Percentiles rank a stretch among this genome's conserved stretches.
Evolutionary conservation across 2,888 invertebrate species (phyloP).

Genomic region (Achlya flavicornis): DNA sequence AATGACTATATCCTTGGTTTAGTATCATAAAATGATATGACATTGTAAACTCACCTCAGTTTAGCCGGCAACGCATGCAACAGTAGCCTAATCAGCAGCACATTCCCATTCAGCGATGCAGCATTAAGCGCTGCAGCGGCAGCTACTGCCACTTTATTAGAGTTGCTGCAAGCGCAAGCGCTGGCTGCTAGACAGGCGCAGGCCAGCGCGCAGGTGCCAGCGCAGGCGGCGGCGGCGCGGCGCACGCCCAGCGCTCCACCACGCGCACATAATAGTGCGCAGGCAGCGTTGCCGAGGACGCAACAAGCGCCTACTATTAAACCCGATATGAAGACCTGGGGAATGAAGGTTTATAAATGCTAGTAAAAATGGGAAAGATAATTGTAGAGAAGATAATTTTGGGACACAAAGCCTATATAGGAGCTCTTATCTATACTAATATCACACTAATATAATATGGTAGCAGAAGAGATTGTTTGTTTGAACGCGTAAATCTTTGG

Average conservation of each 20-base stretch:
- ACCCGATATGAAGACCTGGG: conserved; percentile 73
- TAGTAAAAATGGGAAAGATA: not conserved
- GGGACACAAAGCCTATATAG: too few relatives aligned
- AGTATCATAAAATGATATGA: not conserved
- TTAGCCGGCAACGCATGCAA: conserved; percentile 73
- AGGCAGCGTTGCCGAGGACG: conserved; percentile 70
- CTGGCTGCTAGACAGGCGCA: conserved; percentile 65
- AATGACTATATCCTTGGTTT: too few relatives aligned
- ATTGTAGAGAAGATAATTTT: not conserved
- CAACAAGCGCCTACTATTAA: conserved; percentile 75
- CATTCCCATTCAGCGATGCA: conserved; percentile 75
- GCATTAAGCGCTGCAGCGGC: conserved; percentile 73
- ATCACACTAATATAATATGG: too few relatives aligned
- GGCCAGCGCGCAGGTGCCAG: conserved; percentile 66
- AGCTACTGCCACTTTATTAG: conserved; percentile 64
- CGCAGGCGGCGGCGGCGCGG: conserved; percentile 67
- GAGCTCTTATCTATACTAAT: too few relatives aligned
- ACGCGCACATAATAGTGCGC: conserved; percentile 62
- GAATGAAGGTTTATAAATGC: not conserved
- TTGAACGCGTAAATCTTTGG: too few relatives aligned
- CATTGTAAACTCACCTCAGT: conserved; percentile 56
- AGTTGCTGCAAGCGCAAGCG: conserved; percentile 63
- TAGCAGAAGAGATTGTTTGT: too few relatives aligned
- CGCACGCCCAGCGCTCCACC: conserved; percentile 69
- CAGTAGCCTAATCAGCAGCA: conserved; percentile 67